Conservation (phyloP, 2,888 invertebrate genomes). For the Octonoba sinensis region DNA sequence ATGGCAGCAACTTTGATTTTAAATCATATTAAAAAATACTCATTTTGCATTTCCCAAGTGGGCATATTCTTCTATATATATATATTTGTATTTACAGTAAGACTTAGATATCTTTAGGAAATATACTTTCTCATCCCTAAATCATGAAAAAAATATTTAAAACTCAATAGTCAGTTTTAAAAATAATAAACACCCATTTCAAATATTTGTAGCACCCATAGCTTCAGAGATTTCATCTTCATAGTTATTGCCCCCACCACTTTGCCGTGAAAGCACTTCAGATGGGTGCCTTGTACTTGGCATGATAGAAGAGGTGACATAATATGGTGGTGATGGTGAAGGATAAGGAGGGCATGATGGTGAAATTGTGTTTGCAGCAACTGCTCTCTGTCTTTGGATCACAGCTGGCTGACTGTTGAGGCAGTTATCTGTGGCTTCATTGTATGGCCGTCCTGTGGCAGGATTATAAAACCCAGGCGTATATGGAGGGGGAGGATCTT, state of each 20-base stretch:
- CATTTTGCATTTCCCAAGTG: not conserved
- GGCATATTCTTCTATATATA: not conserved
- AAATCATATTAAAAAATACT: too few species aligned
- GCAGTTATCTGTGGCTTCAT: conserved; percentile 52
- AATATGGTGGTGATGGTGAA: conserved; percentile 41
- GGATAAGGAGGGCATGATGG: conserved; percentile 61
- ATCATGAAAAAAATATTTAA: conserved; percentile 37
- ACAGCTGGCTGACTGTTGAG: conserved; percentile 54
- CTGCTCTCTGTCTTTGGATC: conserved; percentile 57
- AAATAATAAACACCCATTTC: conserved; percentile 9
- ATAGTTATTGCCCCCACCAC: conserved; percentile 39
- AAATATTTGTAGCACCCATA: conserved; percentile 63
- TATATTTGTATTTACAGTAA: too few species aligned
- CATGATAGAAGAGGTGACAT: conserved; percentile 15
- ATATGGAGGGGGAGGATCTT: conserved; percentile 69
- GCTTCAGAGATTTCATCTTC: conserved; percentile 63
- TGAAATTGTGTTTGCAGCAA: conserved; percentile 35
- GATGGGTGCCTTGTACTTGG: conserved; percentile 21
- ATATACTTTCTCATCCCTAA: conserved; percentile 36
- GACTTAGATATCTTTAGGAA: not conserved
- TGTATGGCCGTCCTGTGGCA: conserved; percentile 61
- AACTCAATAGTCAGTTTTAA: conserved; percentile 12
- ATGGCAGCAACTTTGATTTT: too few species aligned
- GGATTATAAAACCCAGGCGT: conserved; percentile 67
- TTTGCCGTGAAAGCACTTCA: conserved; percentile 1